Conservation (phyloP, 1,140 invertebrate species). For the Diabrotica undecimpunctata region DNA sequence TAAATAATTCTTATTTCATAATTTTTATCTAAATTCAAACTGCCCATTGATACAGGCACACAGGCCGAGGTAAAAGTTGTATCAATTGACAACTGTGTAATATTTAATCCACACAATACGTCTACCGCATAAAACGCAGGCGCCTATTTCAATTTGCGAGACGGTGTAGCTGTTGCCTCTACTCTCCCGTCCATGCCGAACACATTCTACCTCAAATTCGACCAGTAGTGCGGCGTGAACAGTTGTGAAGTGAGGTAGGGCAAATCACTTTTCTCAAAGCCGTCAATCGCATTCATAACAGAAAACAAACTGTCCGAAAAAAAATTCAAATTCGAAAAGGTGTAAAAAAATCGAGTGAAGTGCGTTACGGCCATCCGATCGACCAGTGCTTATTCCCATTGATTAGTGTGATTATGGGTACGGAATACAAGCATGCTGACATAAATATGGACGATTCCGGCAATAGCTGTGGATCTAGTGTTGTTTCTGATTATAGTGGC, state of each 20-base stretch:
- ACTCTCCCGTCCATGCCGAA: background rate
- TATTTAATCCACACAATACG: background rate
- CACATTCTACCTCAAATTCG: background rate
- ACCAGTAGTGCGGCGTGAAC: constrained; percentile 31
- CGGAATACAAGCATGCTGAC: constrained; percentile 41
- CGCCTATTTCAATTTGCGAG: background rate
- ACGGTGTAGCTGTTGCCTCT: background rate
- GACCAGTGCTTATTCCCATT: background rate
- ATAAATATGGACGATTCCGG: constrained; percentile 46
- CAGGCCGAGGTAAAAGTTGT: too few species aligned
- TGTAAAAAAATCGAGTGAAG: background rate
- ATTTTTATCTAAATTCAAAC: too few species aligned
- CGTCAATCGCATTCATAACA: background rate
- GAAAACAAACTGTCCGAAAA: background rate
- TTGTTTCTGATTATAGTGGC: constrained; percentile 44
- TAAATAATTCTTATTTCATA: too few species aligned
- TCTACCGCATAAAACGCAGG: background rate
- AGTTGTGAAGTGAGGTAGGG: constrained; percentile 33
- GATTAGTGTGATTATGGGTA: constrained; percentile 35
- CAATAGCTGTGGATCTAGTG: constrained; percentile 46
- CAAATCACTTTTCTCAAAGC: constrained; percentile 3
- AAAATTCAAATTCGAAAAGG: background rate
- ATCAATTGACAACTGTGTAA: background rate
- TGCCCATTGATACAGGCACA: too few species aligned
- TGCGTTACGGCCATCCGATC: background rate